Evolutionary conservation across 2,888 invertebrate genomes (phyloP).

Genomic region (Megastigmus dorsalis): DNA sequence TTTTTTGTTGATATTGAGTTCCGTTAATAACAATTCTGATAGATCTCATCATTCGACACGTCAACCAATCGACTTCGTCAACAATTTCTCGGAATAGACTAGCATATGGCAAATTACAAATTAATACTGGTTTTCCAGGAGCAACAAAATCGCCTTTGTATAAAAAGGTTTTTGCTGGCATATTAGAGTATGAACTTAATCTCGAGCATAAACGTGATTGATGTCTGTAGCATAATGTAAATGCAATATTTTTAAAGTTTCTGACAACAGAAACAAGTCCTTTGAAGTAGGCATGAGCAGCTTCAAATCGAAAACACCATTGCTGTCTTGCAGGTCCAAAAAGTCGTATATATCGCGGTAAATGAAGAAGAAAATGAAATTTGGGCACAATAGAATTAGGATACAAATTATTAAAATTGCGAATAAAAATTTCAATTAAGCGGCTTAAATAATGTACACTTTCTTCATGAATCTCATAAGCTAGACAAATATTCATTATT

Average conservation of each 20-base stretch:
- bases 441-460: conserved; percentile 50
- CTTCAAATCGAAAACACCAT: conserved; percentile 58
- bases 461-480: conserved; percentile 55
- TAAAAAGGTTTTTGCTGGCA: conserved; percentile 46
- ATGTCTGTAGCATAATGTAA: conserved; percentile 52
- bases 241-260: conserved; percentile 57
- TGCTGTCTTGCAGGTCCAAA: conserved; percentile 56
- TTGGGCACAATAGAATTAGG: conserved; percentile 54
- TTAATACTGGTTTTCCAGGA: conserved; percentile 39
- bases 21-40: conserved; percentile 32
- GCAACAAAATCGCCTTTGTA: conserved; percentile 47
- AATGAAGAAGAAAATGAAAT: conserved; percentile 55
- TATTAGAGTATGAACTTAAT: background rate
- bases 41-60: conserved; percentile 36
- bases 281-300: conserved; percentile 55
- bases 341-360: conserved; percentile 52
- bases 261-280: conserved; percentile 51
- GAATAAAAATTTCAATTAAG: conserved; percentile 56
- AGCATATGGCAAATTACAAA: conserved; percentile 46
- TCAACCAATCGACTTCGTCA: conserved; percentile 23
- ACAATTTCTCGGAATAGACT: conserved; percentile 27
- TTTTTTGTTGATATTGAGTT: conserved; percentile 26
- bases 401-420: conserved; percentile 46
- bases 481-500: conserved; percentile 57
- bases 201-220: conserved; percentile 51